Conservation (phyloP, 1,140 invertebrate species). For the Drosophila mayri region DNA sequence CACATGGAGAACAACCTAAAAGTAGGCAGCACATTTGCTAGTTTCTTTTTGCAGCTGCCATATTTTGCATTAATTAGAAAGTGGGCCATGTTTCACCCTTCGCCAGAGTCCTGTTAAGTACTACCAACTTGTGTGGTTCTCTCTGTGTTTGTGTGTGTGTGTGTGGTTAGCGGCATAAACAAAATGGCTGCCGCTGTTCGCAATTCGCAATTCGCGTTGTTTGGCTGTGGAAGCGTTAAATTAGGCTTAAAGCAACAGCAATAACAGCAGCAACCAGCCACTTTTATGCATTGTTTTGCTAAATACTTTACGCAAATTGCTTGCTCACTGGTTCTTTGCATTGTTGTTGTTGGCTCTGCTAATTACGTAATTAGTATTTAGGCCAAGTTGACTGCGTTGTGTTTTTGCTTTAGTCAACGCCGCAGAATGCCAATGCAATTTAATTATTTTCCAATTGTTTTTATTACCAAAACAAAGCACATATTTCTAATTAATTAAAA, state of each 20-base stretch:
- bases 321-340: slow-evolving; percentile 6
- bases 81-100: slow-evolving; percentile 46
- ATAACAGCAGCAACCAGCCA: slow-evolving; percentile 23
- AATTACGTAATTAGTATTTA: slow-evolving; percentile 68
- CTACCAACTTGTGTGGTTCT: slow-evolving; percentile 13
- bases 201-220: slow-evolving; percentile 54
- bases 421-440: slow-evolving; percentile 11
- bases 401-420: slow-evolving; percentile 8
- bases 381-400: slow-evolving; percentile 18
- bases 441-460: slow-evolving; percentile 8
- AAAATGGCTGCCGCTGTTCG: slow-evolving; percentile 68
- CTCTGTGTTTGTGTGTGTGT: slow-evolving; percentile 40
- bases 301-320: slow-evolving; percentile 69
- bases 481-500: slow-evolving; percentile 3
- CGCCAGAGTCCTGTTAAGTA: slow-evolving; percentile 29
- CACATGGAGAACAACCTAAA: slow-evolving; percentile 35
- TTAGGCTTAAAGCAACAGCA: slow-evolving; percentile 72
- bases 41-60: slow-evolving; percentile 53
- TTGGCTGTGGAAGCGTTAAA: slow-evolving; percentile 69
- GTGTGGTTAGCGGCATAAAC: slow-evolving; percentile 57
- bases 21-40: slow-evolving; percentile 59
- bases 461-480: neutral
- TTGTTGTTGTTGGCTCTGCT: slow-evolving; percentile 47
- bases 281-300: slow-evolving; percentile 63
- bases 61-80: slow-evolving; percentile 80